phyloP scores from a whole-genome alignment of 2,797 vertebrate species.

The Tympanoctomys barrerae region DNA sequence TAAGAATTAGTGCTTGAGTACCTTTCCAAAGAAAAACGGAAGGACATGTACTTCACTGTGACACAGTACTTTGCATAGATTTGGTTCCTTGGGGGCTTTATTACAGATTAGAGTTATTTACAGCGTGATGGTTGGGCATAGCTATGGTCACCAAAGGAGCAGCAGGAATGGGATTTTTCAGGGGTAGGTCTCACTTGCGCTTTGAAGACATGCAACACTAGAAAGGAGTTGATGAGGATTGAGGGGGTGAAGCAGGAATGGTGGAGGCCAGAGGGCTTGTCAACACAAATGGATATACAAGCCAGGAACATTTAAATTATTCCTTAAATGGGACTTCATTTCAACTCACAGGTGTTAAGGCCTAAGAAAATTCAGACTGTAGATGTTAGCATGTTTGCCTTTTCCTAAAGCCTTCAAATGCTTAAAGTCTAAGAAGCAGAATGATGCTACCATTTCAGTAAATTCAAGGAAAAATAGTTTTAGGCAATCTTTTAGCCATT shows the following conservation, averaged over 20 bases:
- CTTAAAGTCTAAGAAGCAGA: neutral
- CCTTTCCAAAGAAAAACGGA: neutral
- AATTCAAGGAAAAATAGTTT: constrained; percentile 45
- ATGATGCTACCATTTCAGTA: constrained; percentile 48
- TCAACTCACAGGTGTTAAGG: constrained; percentile 13
- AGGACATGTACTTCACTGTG: neutral
- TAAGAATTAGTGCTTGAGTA: neutral
- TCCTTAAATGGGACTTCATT: constrained; percentile 40
- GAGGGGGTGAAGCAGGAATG: too few species aligned
- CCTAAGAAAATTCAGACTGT: constrained; percentile 20
- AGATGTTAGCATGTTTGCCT: constrained; percentile 7
- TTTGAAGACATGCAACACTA: neutral
- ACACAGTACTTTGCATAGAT: neutral
- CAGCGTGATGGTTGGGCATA: neutral
- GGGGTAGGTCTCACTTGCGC: neutral
- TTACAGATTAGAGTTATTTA: neutral
- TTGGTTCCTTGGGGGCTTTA: constrained; percentile 12
- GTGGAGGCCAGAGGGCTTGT: neutral
- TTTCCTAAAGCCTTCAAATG: constrained; percentile 28
- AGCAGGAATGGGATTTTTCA: neutral
- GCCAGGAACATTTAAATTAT: constrained; percentile 18
- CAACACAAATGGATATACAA: neutral
- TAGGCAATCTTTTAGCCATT: constrained; percentile 21
- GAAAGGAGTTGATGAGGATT: neutral
- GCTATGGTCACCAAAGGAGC: neutral